These are phyloP conservation scores for Nipponacmea schrenckii DNA, from an alignment of 2,888 invertebrate species.

Conservation along the genomic window DNA sequence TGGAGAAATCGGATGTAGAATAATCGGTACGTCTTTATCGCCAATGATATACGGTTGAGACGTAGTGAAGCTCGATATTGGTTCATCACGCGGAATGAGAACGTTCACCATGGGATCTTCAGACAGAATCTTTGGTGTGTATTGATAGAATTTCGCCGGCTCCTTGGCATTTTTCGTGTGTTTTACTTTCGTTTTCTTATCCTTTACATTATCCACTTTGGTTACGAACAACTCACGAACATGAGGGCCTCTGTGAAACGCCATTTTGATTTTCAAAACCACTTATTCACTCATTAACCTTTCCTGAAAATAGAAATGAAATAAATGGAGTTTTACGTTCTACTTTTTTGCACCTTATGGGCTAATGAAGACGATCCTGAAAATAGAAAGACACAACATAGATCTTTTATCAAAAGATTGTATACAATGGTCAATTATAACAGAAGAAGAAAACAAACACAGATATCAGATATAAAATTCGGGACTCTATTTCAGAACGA, in stretches of 20 bases:
- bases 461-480: too few species aligned
- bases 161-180: neutral
- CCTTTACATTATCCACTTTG: neutral
- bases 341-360: too few species aligned
- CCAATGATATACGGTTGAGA: neutral
- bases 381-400: too few species aligned
- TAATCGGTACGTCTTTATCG: neutral
- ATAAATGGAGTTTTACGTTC: too few species aligned
- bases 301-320: neutral
- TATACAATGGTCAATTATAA: too few species aligned
- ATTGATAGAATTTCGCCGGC: neutral
- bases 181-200: neutral
- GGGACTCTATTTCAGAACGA: too few species aligned
- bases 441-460: too few species aligned
- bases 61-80: neutral
- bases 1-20: neutral
- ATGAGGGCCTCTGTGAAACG: neutral
- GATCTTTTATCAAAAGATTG: too few species aligned
- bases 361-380: too few species aligned
- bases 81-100: neutral
- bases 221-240: neutral
- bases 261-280: neutral
- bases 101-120: neutral
- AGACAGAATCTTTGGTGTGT: neutral
- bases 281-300: neutral